Conservation (phyloP, 2,797 vertebrate species). For the Telmatherina bonti region DNA sequence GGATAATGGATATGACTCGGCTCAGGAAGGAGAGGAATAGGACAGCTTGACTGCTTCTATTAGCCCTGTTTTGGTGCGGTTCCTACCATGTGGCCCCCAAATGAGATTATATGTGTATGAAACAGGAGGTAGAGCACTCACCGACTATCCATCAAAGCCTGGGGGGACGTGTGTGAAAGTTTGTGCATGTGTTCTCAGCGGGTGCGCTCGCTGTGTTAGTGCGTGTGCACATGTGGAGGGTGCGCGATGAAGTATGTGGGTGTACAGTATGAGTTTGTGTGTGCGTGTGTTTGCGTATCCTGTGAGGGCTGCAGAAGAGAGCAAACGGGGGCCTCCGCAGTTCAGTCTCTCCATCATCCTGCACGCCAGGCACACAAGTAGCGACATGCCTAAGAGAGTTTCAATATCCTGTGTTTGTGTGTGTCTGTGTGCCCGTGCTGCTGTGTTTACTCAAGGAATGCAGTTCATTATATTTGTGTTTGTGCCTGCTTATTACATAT, state of each 20-base stretch:
- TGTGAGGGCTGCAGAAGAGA: conserved; percentile 56
- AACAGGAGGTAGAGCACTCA: conserved; percentile 75
- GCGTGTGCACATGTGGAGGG: conserved; percentile 29
- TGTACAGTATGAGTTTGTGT: conserved; percentile 52
- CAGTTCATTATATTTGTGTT: conserved; percentile 75
- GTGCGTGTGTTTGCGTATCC: conserved; percentile 50
- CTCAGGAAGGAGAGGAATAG: conserved; percentile 44
- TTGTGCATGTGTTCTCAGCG: conserved; percentile 62
- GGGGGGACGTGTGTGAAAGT: conserved; percentile 70
- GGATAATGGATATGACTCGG: conserved; percentile 65
- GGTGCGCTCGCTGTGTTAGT: conserved; percentile 47
- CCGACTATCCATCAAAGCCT: conserved; percentile 85
- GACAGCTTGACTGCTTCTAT: conserved; percentile 77
- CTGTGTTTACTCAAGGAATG: conserved; percentile 70
- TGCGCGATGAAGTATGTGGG: conserved; percentile 60
- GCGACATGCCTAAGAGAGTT: conserved; percentile 81
- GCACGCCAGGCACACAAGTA: conserved; percentile 67
- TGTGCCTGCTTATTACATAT: conserved; percentile 71
- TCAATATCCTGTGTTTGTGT: conserved; percentile 74
- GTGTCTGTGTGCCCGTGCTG: conserved; percentile 32
- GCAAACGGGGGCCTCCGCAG: conserved; percentile 66
- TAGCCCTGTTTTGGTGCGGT: conserved; percentile 74
- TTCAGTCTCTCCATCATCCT: conserved; percentile 82
- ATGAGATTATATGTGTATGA: conserved; percentile 83
- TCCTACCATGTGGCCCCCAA: conserved; percentile 72